Evolutionary conservation across 2,888 invertebrate genomes (phyloP), one percentile per base, ranked within the genome.

Genomic region (Heterodera filipjevi): DNA sequence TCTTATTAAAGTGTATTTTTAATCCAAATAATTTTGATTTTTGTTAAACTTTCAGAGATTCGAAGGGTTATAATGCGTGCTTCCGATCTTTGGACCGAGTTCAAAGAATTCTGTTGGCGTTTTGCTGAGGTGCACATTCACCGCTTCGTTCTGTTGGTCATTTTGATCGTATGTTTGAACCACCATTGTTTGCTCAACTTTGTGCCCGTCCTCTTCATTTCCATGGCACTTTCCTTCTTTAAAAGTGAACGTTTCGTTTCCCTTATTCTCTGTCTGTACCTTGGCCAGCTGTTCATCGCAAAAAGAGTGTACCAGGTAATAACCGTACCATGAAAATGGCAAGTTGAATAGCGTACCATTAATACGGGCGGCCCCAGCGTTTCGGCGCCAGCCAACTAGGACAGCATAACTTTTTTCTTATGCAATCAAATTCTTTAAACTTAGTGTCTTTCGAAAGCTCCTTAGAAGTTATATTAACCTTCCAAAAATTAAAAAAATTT

Each of bases 81-180:
- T 27, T 44, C 46, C 39, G 35, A 75, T 2, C 27, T 64, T 72
- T 78, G 59, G 49, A n/a, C 53, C 22, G 64, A 30, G 19, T 66
- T 53, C n/a, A 76, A 39, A 33, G 89, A 89, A 71, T 77, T 88
- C 59, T 53, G 85, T 30, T 96, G 95, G 93, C 90, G 95, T 32
- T 93, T 95, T 85, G 91, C 95, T 75, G 96, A 99, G 90, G 92
- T 98, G 83, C 98, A 99, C 90, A 93, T 96, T 89, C 92, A 94
- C 86, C 97, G 97, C 91, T 92, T 95, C 77, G 93, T 95, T 77
- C 92, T 95, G 82, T 90, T 95, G 19, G 92, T 94, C 1, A 93
- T 95, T 90, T 81, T 86, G 32, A 90, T 95, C 80, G 92, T 95
- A 66, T 93, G 94, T 85, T 92, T 94, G 44, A 92, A 93, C 85